Conservation (phyloP, 2,797 vertebrate genomes). For the Echeneis naucrates region DNA sequence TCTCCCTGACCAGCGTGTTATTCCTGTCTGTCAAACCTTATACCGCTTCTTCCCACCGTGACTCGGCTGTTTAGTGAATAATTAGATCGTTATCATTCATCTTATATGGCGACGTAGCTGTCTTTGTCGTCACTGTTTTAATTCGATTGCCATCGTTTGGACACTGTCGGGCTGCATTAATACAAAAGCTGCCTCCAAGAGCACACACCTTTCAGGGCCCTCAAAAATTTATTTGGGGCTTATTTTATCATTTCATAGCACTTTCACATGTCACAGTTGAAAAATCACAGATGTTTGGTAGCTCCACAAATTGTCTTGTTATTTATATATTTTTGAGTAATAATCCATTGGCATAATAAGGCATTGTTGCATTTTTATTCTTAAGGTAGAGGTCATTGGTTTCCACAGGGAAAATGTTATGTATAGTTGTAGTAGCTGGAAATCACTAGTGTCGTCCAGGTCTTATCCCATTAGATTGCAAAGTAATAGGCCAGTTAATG, state of each 20-base stretch:
- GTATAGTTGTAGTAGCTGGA: background rate
- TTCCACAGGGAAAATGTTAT: background rate
- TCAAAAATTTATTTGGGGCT: background rate
- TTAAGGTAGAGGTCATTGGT: background rate
- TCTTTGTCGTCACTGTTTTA: background rate
- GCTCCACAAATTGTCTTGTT: background rate
- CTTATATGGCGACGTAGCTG: background rate
- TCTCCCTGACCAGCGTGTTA: background rate
- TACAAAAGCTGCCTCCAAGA: background rate
- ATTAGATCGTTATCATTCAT: constrained; percentile 1
- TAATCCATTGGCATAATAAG: background rate
- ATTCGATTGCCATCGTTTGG: background rate
- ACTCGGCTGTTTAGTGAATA: background rate
- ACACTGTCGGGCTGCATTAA: background rate
- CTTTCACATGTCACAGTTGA: background rate
- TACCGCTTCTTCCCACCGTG: background rate
- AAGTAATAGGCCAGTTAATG: background rate
- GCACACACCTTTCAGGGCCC: constrained; percentile 4
- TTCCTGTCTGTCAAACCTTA: background rate
- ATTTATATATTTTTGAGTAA: background rate
- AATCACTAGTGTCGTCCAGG: background rate
- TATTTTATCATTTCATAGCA: background rate
- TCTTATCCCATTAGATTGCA: background rate
- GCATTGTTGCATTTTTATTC: background rate
- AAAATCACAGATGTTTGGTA: background rate